phyloP scores from a whole-genome alignment of 2,113 vertebrate genomes.

The Urocynchramus pylzowi region DNA sequence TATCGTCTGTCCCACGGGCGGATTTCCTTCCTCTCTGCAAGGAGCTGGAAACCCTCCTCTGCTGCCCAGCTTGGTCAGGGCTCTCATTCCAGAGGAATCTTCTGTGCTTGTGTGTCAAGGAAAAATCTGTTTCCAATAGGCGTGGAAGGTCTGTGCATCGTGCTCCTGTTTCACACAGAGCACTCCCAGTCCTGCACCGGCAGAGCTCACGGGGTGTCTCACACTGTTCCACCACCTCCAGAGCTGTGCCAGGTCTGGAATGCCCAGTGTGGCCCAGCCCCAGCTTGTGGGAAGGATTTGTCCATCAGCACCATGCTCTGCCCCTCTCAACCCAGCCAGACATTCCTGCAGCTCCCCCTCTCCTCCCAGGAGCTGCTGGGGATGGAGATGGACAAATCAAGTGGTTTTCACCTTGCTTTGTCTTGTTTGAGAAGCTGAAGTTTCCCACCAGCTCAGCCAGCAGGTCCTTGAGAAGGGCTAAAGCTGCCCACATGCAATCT shows the following conservation, averaged over 20 bases:
- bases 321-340: accelerated
- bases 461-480: background rate
- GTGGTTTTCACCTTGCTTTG: background rate
- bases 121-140: constrained; percentile 59
- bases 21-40: constrained; percentile 35
- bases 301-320: background rate
- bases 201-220: background rate
- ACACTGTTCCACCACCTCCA: background rate
- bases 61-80: background rate
- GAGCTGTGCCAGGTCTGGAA: background rate
- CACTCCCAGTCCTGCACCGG: background rate
- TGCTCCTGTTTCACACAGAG: constrained; percentile 32
- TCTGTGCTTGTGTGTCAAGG: background rate
- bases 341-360: background rate
- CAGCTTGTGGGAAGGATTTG: background rate
- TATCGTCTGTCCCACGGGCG: background rate
- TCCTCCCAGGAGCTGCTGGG: background rate
- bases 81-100: constrained; percentile 36
- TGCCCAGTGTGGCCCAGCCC: background rate
- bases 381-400: background rate
- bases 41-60: constrained; percentile 6
- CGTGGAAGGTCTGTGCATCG: background rate
- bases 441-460: background rate
- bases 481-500: accelerated
- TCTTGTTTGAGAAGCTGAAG: background rate